Base-by-base conservation (phyloP, 2,888 invertebrate genomes). In the Caenorhabditis macrosperma region DNA sequence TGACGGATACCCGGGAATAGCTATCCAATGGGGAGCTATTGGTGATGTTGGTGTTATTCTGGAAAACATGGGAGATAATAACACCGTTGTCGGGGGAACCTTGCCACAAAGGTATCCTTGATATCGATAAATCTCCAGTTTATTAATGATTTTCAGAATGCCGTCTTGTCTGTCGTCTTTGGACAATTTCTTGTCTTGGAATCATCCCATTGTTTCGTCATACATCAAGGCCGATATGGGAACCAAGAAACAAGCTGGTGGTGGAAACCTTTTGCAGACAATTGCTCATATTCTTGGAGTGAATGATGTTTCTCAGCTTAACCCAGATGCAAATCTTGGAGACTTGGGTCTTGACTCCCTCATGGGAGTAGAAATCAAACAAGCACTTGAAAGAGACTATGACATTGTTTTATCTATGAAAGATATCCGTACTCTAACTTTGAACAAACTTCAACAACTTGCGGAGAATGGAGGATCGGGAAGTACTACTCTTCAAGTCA, bases 11-110 rank as follows among this genome's bases (percentile, higher is more conserved):
- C 96, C 96, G 28, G 97, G 93, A 68, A 89, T 89, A 55, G 96
- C 97, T 48, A 95, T 99, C 88, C 98, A 99, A 92, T 99, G 98
- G 98, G 99, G 99, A 85, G 98, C 97, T 78, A 95, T 99, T 89
- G 98, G 97, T 74, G 98, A 99, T 60, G 90, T 90, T 74, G 98
- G 98, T 64, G 93, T 98, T 71, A 94, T 98, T 78, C 92, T 95
- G 89, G 96, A 96, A 89, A 94, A 94, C 55, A 94, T 96, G 94
- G 93, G 90, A 75, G 89, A 88, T 84, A 85, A 85, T 82, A 96
- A 96, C 91, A 94, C 95, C 0, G 95, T 95, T 87, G 94, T 98
- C 85, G 96, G 96, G 78, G 98, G 98, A 82, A 98, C 98, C 7
- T 91, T 97, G 86, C 98, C 98, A 15, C 98, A 99, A 92, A 94